These are phyloP conservation scores for Pseudococcus jackbeardsleyi DNA, from an alignment of 2,888 invertebrate species.

Conservation along the genomic window DNA sequence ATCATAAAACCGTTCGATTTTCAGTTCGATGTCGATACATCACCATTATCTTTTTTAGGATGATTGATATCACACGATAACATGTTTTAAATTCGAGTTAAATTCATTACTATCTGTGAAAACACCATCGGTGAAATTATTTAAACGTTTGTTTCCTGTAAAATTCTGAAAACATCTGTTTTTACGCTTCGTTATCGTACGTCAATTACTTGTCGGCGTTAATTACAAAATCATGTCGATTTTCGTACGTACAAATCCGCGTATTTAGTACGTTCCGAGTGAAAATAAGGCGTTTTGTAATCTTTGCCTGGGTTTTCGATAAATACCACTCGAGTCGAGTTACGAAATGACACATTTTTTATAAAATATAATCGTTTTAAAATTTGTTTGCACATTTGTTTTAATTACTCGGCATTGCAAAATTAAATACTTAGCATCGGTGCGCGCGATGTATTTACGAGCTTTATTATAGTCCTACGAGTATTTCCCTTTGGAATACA, in stretches of 20 bases:
- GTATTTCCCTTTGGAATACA: neutral
- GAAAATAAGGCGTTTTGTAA: neutral
- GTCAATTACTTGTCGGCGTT: neutral
- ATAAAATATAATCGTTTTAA: neutral
- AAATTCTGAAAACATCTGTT: neutral
- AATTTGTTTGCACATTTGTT: constrained; percentile 15
- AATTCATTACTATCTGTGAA: neutral
- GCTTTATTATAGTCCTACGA: neutral
- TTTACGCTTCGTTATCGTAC: neutral
- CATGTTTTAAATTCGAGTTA: too few species aligned
- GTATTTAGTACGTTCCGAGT: neutral
- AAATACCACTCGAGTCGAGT: neutral
- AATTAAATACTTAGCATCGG: neutral
- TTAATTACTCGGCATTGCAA: neutral
- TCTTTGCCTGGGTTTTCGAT: neutral
- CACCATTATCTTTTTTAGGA: too few species aligned
- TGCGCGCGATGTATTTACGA: neutral
- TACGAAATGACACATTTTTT: neutral
- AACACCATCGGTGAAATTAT: neutral
- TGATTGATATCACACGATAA: too few species aligned
- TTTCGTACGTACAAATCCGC: neutral
- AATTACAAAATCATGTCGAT: neutral
- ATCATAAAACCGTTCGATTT: too few species aligned
- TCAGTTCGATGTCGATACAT: too few species aligned
- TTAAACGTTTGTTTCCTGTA: neutral